phyloP scores from a whole-genome alignment of 2,113 vertebrate genomes.

The Girardinichthys multiradiatus region DNA sequence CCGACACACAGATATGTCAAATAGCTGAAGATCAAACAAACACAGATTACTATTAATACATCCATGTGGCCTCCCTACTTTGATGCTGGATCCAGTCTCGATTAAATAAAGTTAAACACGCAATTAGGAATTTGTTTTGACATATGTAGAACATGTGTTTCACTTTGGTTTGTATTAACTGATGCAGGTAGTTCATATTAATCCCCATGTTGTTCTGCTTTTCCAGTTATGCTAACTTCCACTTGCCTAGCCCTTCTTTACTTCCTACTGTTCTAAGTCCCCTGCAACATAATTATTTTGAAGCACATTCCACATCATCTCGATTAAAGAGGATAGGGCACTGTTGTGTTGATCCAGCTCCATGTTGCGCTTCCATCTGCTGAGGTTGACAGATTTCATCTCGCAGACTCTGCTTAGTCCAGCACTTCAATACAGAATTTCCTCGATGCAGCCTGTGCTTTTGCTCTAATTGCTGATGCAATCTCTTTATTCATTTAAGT shows the following conservation, averaged over 20 bases:
- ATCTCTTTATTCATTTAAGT: conserved; percentile 9
- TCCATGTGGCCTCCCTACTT: no score
- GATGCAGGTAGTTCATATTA: not conserved
- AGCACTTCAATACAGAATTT: conserved; percentile 19
- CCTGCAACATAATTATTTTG: conserved; percentile 4
- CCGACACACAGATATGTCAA: no score
- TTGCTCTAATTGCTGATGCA: conserved; percentile 26
- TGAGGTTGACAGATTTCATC: conserved; percentile 19
- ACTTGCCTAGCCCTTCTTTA: not conserved
- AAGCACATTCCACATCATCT: conserved; percentile 17
- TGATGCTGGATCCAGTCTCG: no score
- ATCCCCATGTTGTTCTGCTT: no score
- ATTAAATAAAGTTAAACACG: no score
- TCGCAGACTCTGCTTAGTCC: not conserved
- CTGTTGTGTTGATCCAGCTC: not conserved
- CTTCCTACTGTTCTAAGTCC: conserved; percentile 3
- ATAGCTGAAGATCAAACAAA: no score
- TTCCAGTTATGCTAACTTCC: not conserved
- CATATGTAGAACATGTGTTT: not conserved
- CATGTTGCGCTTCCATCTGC: not conserved
- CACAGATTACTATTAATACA: no score
- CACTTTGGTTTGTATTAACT: not conserved
- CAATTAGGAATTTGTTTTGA: no score
- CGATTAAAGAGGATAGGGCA: conserved; percentile 5
- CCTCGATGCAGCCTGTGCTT: conserved; percentile 3